Evolutionary conservation across 2,888 invertebrate species (phyloP), one percentile per base, ranked within the genome.

Genomic region (Dorcus parallelipipedus): DNA sequence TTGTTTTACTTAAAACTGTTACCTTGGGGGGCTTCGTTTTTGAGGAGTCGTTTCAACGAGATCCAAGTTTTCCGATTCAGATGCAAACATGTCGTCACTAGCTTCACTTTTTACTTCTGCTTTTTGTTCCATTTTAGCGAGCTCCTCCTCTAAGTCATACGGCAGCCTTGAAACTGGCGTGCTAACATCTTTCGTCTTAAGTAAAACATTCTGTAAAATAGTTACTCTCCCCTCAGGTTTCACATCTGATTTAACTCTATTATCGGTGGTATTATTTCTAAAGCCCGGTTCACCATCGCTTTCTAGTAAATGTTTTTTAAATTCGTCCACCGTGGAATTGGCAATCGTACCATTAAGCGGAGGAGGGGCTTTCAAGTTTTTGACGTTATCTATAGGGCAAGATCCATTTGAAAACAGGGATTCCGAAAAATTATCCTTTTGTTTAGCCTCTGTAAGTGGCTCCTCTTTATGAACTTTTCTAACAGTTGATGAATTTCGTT

Each of bases 21-120:
- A 42, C 26, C 26, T 33, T 26, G 17, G 33, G 26, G 40, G n/a
- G 3, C 6, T 33, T 33, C 26, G 26, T 33, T 51, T 71, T 56
- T 71, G 69, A 2, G 74, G 74, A 9, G 75, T 74, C 3, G 66
- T 67, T 60, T 74, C 73, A 3, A 75, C 69, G 38, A 74, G 59
- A 62, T 74, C 73, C 3, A 63, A 62, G 49, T 71, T 20, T 4
- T 45, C 69, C 26, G 56, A 61, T 52, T 71, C 71, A 57, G 63
- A 60, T 41, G 53, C 48, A 47, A 66, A 65, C n/a, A 63, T 54
- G 33, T 63, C 62, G 23, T 63, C 63, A 23, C 58, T 62, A 38
- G 58, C 58, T 39, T 52, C 48, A 14, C 49, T 54, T 40, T 26
- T 40, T n/a, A 49, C 20, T 33, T 45, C 51, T 50, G 47, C 40